Evolutionary conservation across 1,140 invertebrate genomes (phyloP), one percentile per base, ranked within the genome.

Genomic region (Helicoverpa zea): DNA sequence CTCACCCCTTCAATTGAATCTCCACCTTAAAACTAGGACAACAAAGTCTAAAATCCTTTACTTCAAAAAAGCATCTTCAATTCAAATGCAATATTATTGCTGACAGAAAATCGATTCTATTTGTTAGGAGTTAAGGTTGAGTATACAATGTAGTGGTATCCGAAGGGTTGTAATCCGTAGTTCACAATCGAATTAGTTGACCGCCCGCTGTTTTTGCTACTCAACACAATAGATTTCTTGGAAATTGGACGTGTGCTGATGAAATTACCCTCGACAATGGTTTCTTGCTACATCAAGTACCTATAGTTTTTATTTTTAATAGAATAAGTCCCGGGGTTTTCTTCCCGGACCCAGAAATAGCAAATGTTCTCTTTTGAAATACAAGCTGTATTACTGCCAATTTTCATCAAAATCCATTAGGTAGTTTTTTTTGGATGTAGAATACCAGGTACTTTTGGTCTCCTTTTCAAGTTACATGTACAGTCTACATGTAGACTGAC

Each of bases 181-280:
- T 86, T 88, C 76, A 83, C 83, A 87, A 91, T 89, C 83, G 86
- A 91, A 92, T 92, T 91, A 91, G 87, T 89, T 90, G 90, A 92
- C 91, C 92, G 86, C 92, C 91, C 89, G 90, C 82, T 88, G 92
- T 89, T 91, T 91, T 91, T 91, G 90, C 90, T 94, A 91, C 88
- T 92, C 85, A 85, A 89, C 88, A 92, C 89, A 92, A 93, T 90
- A 81, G 88, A 82, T 89, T 83, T 81, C 84, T 84, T 86, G 77
- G 73, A 80, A 86, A 86, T 83, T 82, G 85, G 83, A 87, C 85
- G 85, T 87, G 87, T 81, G 73, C 73, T 80, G 76, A 84, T 59
- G 79, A 87, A 91, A 89, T 90, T 89, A 87, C 86, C 83, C 82
- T 61, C n/a, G n/a, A 54, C 61, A 77, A 77, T 64, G 13, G 74